Percentiles rank a stretch among this genome's conserved stretches.
phyloP scores from a whole-genome alignment of 2,113 vertebrate species.

The Dicerorhinus sumatrensis region DNA sequence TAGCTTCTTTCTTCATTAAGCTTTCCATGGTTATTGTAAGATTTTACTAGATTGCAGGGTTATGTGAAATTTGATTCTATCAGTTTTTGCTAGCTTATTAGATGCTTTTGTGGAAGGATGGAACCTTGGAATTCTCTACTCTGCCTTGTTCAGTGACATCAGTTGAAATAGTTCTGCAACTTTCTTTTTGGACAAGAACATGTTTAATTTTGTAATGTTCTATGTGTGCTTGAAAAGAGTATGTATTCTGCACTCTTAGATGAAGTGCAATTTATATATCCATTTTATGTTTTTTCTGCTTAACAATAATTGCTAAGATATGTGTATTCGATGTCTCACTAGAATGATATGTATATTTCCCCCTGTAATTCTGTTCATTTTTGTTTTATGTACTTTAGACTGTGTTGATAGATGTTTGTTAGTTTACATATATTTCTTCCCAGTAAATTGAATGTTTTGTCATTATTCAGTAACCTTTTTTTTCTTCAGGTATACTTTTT shows the following conservation, averaged over 20 bases:
- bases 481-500: background rate
- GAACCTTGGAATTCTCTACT: background rate
- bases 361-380: background rate
- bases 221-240: background rate
- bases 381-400: background rate
- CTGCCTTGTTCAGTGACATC: background rate
- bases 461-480: background rate
- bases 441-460: background rate
- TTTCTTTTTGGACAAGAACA: conserved; percentile 4
- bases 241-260: background rate
- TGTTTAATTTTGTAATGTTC: background rate
- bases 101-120: background rate
- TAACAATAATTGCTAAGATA: background rate
- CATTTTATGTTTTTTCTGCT: background rate
- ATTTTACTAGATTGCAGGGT: background rate
- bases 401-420: background rate
- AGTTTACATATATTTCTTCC: background rate
- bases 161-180: background rate
- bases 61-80: background rate
- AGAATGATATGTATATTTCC: background rate
- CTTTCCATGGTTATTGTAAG: background rate
- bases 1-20: conserved; percentile 32
- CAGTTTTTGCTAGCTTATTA: background rate
- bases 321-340: background rate
- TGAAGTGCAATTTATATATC: background rate